Conservation (phyloP, 1,140 invertebrate species). For the Microplitis demolitor region DNA sequence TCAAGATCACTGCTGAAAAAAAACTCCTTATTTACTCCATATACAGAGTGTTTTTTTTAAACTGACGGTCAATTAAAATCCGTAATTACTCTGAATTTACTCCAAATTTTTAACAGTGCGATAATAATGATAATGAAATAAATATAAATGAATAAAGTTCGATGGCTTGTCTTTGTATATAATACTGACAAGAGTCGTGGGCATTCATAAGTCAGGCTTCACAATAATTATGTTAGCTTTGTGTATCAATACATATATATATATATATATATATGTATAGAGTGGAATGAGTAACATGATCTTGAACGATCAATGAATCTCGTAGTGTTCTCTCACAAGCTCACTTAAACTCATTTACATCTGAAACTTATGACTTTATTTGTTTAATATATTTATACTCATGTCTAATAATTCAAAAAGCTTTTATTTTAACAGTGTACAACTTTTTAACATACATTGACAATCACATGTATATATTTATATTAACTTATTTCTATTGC, state of each 20-base stretch:
- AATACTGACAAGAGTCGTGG: not conserved
- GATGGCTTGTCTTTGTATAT: not conserved
- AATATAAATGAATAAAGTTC: not conserved
- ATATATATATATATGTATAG: not conserved
- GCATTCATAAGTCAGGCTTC: not conserved
- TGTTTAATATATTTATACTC: too few relatives aligned
- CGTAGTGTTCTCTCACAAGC: not conserved
- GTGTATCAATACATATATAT: constrained; percentile 19
- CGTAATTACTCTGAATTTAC: too few relatives aligned
- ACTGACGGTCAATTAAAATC: too few relatives aligned
- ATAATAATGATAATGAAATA: not conserved
- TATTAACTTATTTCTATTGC: too few relatives aligned
- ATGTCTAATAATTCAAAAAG: too few relatives aligned
- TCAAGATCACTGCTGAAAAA: too few relatives aligned
- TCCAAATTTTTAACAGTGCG: too few relatives aligned
- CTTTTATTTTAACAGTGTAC: too few relatives aligned
- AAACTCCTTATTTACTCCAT: too few relatives aligned
- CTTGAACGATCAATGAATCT: not conserved
- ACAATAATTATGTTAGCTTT: constrained; percentile 8
- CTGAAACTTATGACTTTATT: not conserved
- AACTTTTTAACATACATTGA: too few relatives aligned
- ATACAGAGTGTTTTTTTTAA: too few relatives aligned
- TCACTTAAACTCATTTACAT: not conserved
- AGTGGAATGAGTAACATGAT: constrained; percentile 15
- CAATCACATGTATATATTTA: too few relatives aligned